phyloP scores from a whole-genome alignment of 2,113 vertebrate genomes.

The Spheniscus mendiculus region DNA sequence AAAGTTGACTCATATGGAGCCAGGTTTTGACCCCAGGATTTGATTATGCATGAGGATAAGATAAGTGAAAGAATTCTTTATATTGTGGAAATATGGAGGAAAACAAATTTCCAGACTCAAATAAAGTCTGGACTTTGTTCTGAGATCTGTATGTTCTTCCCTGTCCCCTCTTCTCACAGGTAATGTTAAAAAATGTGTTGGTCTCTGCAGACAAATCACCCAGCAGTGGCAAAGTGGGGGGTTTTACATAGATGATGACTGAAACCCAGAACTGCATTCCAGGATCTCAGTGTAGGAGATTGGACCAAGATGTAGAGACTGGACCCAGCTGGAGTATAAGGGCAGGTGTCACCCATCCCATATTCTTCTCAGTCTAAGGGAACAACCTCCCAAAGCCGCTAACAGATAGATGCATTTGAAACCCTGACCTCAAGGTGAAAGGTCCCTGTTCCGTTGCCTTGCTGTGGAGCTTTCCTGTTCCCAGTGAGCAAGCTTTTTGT shows the following conservation, averaged over 20 bases:
- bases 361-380: neutral
- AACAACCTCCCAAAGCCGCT: neutral
- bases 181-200: neutral
- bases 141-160: neutral
- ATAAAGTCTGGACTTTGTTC: neutral
- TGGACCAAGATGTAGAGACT: neutral
- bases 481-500: conserved; percentile 25
- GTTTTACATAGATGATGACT: neutral
- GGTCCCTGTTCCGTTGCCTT: neutral
- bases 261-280: neutral
- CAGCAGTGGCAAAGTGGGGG: neutral
- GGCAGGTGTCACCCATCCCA: neutral
- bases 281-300: neutral
- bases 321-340: neutral
- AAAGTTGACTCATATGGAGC: neutral
- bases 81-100: neutral
- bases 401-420: neutral
- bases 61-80: neutral
- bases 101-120: neutral
- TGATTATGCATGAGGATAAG: neutral
- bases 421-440: neutral
- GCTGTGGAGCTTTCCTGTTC: conserved; percentile 7
- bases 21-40: neutral
- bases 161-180: neutral
- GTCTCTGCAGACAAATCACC: neutral